These are phyloP conservation scores for Rotaria sp. DNA, from an alignment of 2,888 invertebrate species.

Conservation along the genomic window DNA sequence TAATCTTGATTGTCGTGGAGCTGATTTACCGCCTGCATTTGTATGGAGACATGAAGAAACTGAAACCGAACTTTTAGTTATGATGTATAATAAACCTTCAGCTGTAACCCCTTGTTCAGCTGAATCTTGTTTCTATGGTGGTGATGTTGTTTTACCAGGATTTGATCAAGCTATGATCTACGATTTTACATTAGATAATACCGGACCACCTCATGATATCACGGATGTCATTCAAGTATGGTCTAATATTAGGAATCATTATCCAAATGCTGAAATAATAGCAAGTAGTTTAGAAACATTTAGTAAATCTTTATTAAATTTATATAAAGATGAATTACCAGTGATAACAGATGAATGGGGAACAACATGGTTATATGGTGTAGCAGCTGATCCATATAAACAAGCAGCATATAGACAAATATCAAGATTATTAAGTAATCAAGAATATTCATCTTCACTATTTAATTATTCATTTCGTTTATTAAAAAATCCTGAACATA, in stretches of 20 bases:
- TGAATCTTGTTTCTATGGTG: not conserved
- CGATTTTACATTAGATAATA: not conserved
- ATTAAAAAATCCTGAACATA: slow-evolving; percentile 3
- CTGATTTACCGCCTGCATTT: not conserved
- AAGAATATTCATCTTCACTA: not conserved
- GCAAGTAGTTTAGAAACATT: not conserved
- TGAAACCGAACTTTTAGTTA: not conserved
- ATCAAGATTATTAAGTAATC: not conserved
- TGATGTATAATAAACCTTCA: not conserved
- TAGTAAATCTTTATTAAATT: not conserved
- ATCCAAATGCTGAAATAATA: not conserved
- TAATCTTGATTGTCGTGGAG: not conserved
- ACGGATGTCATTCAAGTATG: not conserved
- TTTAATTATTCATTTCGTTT: slow-evolving; percentile 10
- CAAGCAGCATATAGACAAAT: not conserved
- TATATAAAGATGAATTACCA: not conserved
- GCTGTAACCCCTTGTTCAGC: not conserved
- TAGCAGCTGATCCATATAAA: not conserved
- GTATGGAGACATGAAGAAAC: not conserved
- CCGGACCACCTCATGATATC: not conserved
- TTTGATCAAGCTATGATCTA: not conserved
- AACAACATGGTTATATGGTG: slow-evolving; percentile 1
- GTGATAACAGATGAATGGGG: not conserved
- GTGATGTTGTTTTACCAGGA: slow-evolving; percentile 2
- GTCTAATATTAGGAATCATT: not conserved